Evolutionary conservation across 64 coral and sea anemone species (phyloP).

Genomic region (Stylophora pistillata): DNA sequence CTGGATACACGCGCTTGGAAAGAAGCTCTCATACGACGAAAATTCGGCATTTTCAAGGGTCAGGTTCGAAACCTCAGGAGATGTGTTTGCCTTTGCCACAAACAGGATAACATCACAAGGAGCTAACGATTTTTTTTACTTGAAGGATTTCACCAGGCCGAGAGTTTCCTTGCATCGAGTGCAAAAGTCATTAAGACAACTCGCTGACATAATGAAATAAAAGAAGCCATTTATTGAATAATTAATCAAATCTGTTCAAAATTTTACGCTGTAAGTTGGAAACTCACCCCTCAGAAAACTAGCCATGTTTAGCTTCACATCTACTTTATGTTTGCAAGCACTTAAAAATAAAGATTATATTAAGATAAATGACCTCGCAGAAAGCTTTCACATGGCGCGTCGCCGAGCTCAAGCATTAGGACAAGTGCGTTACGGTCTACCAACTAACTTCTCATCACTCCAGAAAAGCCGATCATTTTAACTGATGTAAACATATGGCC

Average conservation of each 20-base stretch:
- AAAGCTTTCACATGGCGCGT: neutral
- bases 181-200: constrained; percentile 89
- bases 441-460: neutral
- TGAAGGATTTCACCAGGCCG: neutral
- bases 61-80: neutral
- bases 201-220: constrained; percentile 93
- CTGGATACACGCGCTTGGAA: neutral
- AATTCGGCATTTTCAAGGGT: neutral
- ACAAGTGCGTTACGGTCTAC: neutral
- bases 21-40: neutral
- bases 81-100: neutral
- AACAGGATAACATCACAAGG: neutral
- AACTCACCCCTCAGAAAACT: constrained; percentile 22
- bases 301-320: constrained; percentile 15
- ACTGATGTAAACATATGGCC: constrained; percentile 35
- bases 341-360: constrained; percentile 23
- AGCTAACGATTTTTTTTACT: neutral
- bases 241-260: constrained; percentile 94
- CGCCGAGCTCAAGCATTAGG: neutral
- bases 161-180: constrained; percentile 17
- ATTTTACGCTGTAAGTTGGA: constrained; percentile 37
- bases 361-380: constrained; percentile 37
- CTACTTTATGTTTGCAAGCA: constrained; percentile 54
- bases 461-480: constrained; percentile 10
- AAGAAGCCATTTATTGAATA: constrained; percentile 93